Percentiles rank a stretch among this genome's conserved stretches.
Evolutionary conservation across 1,140 invertebrate genomes (phyloP).

Genomic region (Drosophila arizonae): DNA sequence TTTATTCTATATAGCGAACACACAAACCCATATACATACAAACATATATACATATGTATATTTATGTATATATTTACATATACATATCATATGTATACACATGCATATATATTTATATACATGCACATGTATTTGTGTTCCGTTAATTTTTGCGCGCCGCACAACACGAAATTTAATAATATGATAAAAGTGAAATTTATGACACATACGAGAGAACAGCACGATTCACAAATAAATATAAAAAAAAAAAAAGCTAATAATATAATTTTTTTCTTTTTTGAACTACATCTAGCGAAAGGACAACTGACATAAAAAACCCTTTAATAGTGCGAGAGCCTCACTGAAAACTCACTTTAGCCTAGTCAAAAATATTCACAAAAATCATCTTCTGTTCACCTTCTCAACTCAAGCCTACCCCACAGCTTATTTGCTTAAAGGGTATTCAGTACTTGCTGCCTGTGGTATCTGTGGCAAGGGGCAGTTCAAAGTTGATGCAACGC

Average conservation of each 20-base stretch:
- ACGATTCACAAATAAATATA: conserved; percentile 30
- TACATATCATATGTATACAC: background rate
- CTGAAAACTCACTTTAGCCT: too few species aligned
- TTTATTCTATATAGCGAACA: conserved; percentile 38
- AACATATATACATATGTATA: background rate
- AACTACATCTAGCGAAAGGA: conserved; percentile 1
- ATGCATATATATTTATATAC: conserved; percentile 5
- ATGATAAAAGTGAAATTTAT: conserved; percentile 81
- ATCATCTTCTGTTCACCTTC: too few species aligned
- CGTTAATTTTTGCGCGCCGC: conserved; percentile 49
- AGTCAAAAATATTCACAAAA: too few species aligned
- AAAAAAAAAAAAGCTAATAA: conserved; percentile 19
- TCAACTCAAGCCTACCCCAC: background rate
- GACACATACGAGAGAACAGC: conserved; percentile 55
- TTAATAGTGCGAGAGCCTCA: background rate
- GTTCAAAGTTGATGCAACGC: conserved; percentile 59
- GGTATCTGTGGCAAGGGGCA: conserved; percentile 29
- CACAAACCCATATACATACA: background rate
- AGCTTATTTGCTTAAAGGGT: background rate
- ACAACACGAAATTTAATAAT: conserved; percentile 72
- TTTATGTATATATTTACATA: conserved; percentile 4
- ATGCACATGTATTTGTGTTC: conserved; percentile 23
- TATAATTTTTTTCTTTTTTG: conserved; percentile 7
- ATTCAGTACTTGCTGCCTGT: conserved; percentile 12
- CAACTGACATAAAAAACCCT: background rate